Percentiles rank a stretch among this genome's conserved stretches.
Evolutionary conservation across 2,113 vertebrate genomes (phyloP).

Genomic region (Callorhinus ursinus): DNA sequence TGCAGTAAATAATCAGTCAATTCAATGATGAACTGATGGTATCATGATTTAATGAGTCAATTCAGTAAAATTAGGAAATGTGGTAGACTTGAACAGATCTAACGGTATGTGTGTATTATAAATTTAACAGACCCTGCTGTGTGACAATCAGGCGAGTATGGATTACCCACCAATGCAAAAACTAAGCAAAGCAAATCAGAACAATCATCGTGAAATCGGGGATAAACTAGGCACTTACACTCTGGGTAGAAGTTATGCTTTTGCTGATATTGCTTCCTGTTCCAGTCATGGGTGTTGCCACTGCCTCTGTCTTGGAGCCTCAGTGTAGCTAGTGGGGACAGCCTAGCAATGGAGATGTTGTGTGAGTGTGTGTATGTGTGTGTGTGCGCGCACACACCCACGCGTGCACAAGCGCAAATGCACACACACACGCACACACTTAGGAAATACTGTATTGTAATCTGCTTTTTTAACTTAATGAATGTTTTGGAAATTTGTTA

Average conservation of each 20-base stretch:
- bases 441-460: neutral
- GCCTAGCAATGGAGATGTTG: neutral
- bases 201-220: neutral
- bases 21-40: conserved; percentile 3
- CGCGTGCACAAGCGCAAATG: no score
- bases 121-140: neutral
- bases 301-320: neutral
- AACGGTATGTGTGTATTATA: neutral
- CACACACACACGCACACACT: neutral
- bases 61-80: neutral
- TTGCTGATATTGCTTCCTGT: neutral
- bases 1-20: neutral
- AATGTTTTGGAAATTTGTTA: neutral
- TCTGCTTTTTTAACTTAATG: neutral
- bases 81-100: neutral
- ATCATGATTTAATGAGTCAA: neutral
- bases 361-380: neutral
- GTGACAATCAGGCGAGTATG: neutral
- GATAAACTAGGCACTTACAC: neutral
- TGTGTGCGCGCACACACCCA: neutral
- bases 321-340: neutral
- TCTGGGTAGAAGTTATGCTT: neutral
- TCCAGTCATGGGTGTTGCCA: neutral
- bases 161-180: neutral
- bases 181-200: conserved; percentile 10